Evolutionary conservation across 2,888 invertebrate species (phyloP), one percentile per base, ranked within the genome.

Genomic region (Athrips mouffetella): DNA sequence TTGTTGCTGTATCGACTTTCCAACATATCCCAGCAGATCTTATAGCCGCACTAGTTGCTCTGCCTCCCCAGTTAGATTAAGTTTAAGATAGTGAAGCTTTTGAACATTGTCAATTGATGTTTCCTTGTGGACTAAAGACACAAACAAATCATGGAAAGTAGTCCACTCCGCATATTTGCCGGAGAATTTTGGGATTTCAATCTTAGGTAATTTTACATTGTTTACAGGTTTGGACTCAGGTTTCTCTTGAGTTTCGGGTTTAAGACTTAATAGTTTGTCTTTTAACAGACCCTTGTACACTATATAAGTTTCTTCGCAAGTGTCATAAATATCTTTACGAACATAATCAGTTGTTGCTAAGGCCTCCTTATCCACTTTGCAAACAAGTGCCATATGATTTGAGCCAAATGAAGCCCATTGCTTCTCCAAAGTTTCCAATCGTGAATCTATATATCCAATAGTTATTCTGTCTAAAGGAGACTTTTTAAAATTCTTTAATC

Each of bases 151-250:
- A 18, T 49, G 35, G 39, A 59, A 60, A 0, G 55, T 54, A 7
- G 39, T 25, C 59, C 58, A 62, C 23, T 63, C 57, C 0, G 33
- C 13, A 49, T 63, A 62, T 5, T 52, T 49, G 1, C 63, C 62
- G 1, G 53, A 49, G 44, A 62, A 60, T 5, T 20, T 46, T 1
- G 53, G 53, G 15, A 55, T 41, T 3, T 10, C 11, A 35, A 53
- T 51, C 29, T 49, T 42, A 16, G 53, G 48, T 13, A 48, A 30
- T 35, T 27, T 40, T 7, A 41, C n/a, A 7, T n/a, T n/a, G n/a
- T n/a, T n/a, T n/a, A n/a, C n/a, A n/a, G n/a, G n/a, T n/a, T n/a
- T 33, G 33, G 5, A 8, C 33, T 4, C 5, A 5, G 4, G 33
- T 4, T 15, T 6, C 15, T 35, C 6, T n/a, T n/a, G n/a, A n/a